A percentile compares a stretch with the other conserved stretches of the same genome.
Evolutionary conservation across 2,113 vertebrate species (phyloP).

Genomic region (Sarotherodon lohbergeri): DNA sequence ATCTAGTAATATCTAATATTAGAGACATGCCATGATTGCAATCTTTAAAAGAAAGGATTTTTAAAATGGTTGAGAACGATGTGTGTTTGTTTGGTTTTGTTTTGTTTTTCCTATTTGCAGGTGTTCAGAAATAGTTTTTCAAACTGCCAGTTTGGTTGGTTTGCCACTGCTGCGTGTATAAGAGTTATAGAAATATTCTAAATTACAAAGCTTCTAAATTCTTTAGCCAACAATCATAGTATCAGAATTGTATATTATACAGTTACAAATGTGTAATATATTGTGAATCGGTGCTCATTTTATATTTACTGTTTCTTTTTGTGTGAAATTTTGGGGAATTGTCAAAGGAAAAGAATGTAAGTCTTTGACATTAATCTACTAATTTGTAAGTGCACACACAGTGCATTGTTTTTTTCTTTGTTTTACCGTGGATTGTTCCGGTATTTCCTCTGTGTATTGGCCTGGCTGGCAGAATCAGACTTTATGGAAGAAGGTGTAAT

Average conservation of each 20-base stretch:
- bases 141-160: conserved; percentile 23
- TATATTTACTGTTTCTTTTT: conserved; percentile 56
- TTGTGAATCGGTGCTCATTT: conserved; percentile 71
- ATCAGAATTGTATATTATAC: conserved; percentile 66
- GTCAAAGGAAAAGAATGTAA: conserved; percentile 45
- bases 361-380: conserved; percentile 37
- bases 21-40: conserved; percentile 23
- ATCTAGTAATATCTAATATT: conserved; percentile 29
- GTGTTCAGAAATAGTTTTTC: conserved; percentile 15
- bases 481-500: conserved; percentile 4
- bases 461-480: conserved; percentile 35
- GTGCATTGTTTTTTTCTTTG: conserved; percentile 9
- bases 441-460: conserved; percentile 27
- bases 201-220: conserved; percentile 36
- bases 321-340: conserved; percentile 38
- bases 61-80: neutral
- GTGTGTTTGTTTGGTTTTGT: neutral
- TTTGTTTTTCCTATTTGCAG: neutral
- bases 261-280: conserved; percentile 64
- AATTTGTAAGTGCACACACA: conserved; percentile 21
- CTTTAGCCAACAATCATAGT: conserved; percentile 38
- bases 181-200: conserved; percentile 40
- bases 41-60: conserved; percentile 10
- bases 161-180: conserved; percentile 34
- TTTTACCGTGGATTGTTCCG: conserved; percentile 17